Conservation (phyloP, 2,113 vertebrate genomes). For the Plecturocebus donacophilus region DNA sequence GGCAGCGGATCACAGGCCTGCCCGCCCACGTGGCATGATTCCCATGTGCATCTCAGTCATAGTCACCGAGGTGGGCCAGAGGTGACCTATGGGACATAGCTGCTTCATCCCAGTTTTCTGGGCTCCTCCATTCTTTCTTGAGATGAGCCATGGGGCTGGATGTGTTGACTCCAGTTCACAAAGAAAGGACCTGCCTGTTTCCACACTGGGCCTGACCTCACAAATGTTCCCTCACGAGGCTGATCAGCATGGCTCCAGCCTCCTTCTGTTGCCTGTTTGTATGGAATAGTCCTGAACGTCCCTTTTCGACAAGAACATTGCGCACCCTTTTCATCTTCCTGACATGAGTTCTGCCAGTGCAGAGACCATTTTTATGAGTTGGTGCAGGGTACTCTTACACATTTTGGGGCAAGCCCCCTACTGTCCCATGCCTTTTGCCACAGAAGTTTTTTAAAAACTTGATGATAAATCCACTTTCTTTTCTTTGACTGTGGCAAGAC, state of each 20-base stretch:
- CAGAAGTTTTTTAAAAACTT: not conserved
- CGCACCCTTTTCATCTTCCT: not conserved
- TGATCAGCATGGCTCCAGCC: slow-evolving; percentile 27
- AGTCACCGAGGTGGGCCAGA: not conserved
- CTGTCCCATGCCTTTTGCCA: not conserved
- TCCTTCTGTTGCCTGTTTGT: slow-evolving; percentile 22
- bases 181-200: slow-evolving; percentile 26
- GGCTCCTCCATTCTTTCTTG: not conserved
- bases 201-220: slow-evolving; percentile 1
- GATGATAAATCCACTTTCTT: not conserved
- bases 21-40: not conserved
- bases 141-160: not conserved
- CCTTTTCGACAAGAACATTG: slow-evolving; percentile 25
- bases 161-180: not conserved
- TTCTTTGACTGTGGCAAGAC: slow-evolving; percentile 19
- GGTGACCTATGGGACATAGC: not conserved
- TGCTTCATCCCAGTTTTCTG: not conserved
- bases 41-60: not conserved
- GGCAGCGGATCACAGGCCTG: not conserved
- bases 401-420: not conserved
- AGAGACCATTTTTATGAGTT: not conserved
- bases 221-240: not conserved
- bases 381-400: not conserved
- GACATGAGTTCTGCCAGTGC: slow-evolving; percentile 2
- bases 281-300: slow-evolving; percentile 21